A percentile compares a stretch with the other conserved stretches of the same genome.
Conservation (phyloP, 2,888 invertebrate genomes). For the Pachliopta kotzebuea region DNA sequence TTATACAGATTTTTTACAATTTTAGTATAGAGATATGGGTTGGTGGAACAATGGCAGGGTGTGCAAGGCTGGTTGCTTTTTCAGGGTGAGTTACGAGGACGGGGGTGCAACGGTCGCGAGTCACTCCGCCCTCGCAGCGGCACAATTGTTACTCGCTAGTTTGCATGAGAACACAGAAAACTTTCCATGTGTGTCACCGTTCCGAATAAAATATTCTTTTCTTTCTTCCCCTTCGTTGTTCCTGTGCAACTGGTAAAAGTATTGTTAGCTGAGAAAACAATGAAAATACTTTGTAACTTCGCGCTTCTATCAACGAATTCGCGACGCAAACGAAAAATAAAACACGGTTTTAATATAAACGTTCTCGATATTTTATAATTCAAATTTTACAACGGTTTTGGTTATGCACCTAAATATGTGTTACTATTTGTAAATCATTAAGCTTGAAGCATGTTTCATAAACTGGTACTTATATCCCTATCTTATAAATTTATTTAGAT, state of each 20-base stretch:
- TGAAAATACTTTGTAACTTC: constrained; percentile 43
- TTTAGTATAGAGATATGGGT: constrained; percentile 38
- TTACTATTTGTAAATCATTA: background rate
- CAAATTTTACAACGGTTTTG: background rate
- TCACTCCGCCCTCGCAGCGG: constrained; percentile 45
- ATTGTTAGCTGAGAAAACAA: constrained; percentile 60
- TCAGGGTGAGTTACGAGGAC: constrained; percentile 53
- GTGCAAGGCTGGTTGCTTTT: constrained; percentile 49
- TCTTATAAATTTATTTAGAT: too few species aligned
- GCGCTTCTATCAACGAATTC: constrained; percentile 25
- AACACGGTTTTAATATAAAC: background rate
- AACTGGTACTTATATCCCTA: too few species aligned
- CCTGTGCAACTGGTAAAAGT: constrained; percentile 64
- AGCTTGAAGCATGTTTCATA: too few species aligned
- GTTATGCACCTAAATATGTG: background rate
- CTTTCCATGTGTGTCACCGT: constrained; percentile 68
- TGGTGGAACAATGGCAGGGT: constrained; percentile 39
- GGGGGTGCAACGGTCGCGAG: constrained; percentile 50
- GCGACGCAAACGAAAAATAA: constrained; percentile 10
- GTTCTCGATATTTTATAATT: background rate
- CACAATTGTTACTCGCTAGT: constrained; percentile 67
- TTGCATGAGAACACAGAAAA: constrained; percentile 74
- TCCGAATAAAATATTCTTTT: constrained; percentile 73
- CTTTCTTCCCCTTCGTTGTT: constrained; percentile 63
- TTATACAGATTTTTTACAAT: constrained; percentile 24